These are phyloP conservation scores for Drosophila serrata DNA, from an alignment of 1,140 invertebrate genomes.

Conservation along the genomic window DNA sequence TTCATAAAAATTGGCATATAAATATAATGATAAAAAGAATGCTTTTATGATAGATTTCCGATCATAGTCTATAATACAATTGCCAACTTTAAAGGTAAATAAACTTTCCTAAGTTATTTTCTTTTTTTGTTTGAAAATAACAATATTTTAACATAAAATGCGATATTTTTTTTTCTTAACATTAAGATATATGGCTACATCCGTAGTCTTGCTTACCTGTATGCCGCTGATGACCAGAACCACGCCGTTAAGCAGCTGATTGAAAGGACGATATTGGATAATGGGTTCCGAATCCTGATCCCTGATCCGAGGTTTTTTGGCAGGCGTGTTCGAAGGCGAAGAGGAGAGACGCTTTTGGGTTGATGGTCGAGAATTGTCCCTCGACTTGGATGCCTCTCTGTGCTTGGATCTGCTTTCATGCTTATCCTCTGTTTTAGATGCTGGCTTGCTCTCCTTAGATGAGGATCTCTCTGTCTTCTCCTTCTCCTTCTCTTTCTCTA, in stretches of 20 bases:
- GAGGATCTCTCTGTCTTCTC: neutral
- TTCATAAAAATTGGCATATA: too few relatives aligned
- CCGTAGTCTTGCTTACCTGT: slow-evolving; percentile 56
- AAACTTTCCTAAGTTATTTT: too few relatives aligned
- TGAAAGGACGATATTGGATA: slow-evolving; percentile 86
- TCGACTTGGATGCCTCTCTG: neutral
- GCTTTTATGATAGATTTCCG: too few relatives aligned
- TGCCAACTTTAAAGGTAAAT: too few relatives aligned
- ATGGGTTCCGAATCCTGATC: slow-evolving; percentile 5
- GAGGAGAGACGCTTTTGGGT: slow-evolving; percentile 53
- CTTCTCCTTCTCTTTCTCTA: neutral
- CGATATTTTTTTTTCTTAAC: too few relatives aligned
- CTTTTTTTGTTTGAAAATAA: too few relatives aligned
- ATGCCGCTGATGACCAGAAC: slow-evolving; percentile 94
- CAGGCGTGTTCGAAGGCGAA: slow-evolving; percentile 36
- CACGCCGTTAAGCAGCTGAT: slow-evolving; percentile 88
- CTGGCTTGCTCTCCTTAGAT: neutral
- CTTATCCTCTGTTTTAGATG: slow-evolving; percentile 1
- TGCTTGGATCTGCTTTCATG: neutral
- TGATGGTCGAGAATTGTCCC: slow-evolving; percentile 24
- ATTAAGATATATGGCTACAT: neutral
- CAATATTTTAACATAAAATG: too few relatives aligned
- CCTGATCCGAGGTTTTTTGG: slow-evolving; percentile 51
- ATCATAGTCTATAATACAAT: too few relatives aligned
- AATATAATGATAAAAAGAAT: too few relatives aligned